phyloP scores from a whole-genome alignment of 2,888 invertebrate genomes.

The Philhelius pedissequus region DNA sequence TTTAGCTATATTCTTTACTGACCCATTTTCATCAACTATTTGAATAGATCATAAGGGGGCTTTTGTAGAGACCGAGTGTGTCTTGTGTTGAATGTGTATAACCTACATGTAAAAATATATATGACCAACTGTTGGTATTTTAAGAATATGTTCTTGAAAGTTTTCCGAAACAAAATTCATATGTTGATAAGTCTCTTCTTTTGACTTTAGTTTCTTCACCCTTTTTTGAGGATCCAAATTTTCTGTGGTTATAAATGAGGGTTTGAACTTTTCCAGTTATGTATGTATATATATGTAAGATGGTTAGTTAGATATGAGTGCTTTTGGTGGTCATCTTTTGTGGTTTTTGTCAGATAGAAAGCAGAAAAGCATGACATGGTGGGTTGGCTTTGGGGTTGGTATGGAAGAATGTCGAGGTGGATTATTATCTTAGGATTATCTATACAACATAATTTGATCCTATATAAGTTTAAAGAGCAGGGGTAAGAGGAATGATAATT shows the following conservation, averaged over 20 bases:
- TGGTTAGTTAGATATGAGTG: slow-evolving; percentile 34
- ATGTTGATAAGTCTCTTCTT: slow-evolving; percentile 53
- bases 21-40: slow-evolving; percentile 52
- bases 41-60: slow-evolving; percentile 1
- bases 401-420: too few relatives aligned
- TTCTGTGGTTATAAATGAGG: slow-evolving; percentile 55
- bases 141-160: slow-evolving; percentile 33
- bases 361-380: not conserved
- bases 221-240: slow-evolving; percentile 49
- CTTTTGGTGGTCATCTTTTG: slow-evolving; percentile 64
- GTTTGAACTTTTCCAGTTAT: slow-evolving; percentile 28
- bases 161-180: slow-evolving; percentile 46
- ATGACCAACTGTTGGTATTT: slow-evolving; percentile 58
- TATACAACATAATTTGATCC: slow-evolving; percentile 48
- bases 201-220: slow-evolving; percentile 43
- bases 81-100: not conserved
- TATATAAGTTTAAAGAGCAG: slow-evolving; percentile 16
- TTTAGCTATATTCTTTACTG: slow-evolving; percentile 11
- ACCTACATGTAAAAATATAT: not conserved
- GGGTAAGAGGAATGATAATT: not conserved
- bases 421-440: slow-evolving; percentile 61
- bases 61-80: not conserved
- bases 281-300: not conserved
- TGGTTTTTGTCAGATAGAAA: slow-evolving; percentile 40
- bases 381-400: too few relatives aligned